Percentiles rank a stretch among this genome's conserved stretches.
Evolutionary conservation across 2,113 vertebrate species (phyloP).

Genomic region (Salvelinus fontinalis): DNA sequence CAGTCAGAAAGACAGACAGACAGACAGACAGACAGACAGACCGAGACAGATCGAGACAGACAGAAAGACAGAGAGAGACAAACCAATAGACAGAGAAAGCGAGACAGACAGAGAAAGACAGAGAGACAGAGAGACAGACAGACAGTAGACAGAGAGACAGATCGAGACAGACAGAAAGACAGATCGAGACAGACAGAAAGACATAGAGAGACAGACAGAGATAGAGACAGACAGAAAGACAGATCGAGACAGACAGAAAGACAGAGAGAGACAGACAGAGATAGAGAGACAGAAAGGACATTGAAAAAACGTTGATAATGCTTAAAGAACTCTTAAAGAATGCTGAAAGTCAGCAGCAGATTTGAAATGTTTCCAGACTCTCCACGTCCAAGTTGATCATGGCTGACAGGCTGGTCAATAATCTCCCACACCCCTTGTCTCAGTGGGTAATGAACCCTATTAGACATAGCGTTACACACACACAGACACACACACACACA

Average conservation of each 20-base stretch:
- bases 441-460: slow-evolving; percentile 50
- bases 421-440: slow-evolving; percentile 26
- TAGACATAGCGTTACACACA: slow-evolving; percentile 46
- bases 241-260: too few species aligned
- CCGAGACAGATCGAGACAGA: too few species aligned
- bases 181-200: background rate
- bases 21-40: background rate
- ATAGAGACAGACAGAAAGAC: too few species aligned
- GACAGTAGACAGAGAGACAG: slow-evolving; percentile 12
- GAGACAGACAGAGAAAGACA: slow-evolving; percentile 11
- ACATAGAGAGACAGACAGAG: slow-evolving; percentile 33
- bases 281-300: background rate
- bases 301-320: too few species aligned
- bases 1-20: too few species aligned
- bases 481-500: slow-evolving; percentile 19
- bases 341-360: slow-evolving; percentile 6
- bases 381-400: slow-evolving; percentile 31
- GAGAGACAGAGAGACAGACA: slow-evolving; percentile 14
- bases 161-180: slow-evolving; percentile 37
- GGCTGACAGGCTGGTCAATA: slow-evolving; percentile 60
- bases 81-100: slow-evolving; percentile 18
- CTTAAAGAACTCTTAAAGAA: background rate
- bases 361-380: slow-evolving; percentile 23
- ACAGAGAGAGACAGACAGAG: too few species aligned
- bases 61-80: slow-evolving; percentile 8